Evolutionary conservation across 2,797 vertebrate species (phyloP).

Genomic region (Amniataba percoides): DNA sequence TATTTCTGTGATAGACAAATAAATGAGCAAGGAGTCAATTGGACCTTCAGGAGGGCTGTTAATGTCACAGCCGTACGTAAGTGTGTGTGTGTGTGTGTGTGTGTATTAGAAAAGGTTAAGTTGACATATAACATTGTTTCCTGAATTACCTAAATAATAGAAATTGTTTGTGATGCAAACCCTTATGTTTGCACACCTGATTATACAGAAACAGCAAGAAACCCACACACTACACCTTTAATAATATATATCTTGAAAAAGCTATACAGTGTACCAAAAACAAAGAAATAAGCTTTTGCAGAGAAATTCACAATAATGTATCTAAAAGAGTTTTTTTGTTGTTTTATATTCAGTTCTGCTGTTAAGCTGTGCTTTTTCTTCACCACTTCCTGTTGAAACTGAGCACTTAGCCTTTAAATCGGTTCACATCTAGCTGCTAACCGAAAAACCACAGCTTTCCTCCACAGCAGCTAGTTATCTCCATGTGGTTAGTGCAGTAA

Average conservation of each 20-base stretch:
- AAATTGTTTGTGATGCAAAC: background rate
- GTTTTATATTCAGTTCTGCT: too few relatives aligned
- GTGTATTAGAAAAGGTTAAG: background rate
- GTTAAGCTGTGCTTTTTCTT: too few relatives aligned
- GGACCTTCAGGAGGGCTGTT: constrained; percentile 74
- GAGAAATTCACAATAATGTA: background rate
- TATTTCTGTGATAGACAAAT: constrained; percentile 77
- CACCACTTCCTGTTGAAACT: background rate
- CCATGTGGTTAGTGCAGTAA: background rate
- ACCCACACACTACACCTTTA: too few relatives aligned
- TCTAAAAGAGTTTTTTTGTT: background rate
- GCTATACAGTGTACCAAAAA: background rate
- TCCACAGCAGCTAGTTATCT: background rate
- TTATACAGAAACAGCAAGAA: too few relatives aligned
- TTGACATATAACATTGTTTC: background rate
- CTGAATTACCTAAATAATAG: background rate
- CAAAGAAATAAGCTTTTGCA: background rate
- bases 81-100: constrained; percentile 29
- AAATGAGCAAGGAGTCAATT: constrained; percentile 39
- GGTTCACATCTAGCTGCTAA: background rate
- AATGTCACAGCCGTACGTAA: constrained; percentile 62
- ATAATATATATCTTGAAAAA: too few relatives aligned
- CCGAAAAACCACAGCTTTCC: background rate
- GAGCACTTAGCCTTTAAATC: background rate
- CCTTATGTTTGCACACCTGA: too few relatives aligned